phyloP scores from a whole-genome alignment of 2,888 invertebrate genomes.

The Leptinotarsa haldemani region DNA sequence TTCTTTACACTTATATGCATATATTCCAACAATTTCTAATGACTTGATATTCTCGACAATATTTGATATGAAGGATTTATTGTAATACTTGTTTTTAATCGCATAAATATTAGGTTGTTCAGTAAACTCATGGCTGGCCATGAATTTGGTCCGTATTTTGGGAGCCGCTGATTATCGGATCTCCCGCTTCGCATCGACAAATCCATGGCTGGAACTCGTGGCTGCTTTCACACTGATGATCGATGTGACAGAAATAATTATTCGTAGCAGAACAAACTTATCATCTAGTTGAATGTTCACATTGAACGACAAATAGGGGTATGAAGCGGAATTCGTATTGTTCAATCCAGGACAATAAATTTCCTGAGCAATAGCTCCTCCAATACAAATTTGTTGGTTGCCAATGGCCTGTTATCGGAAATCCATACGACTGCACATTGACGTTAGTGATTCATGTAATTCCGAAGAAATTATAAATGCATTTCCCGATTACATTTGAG shows the following conservation, averaged over 20 bases:
- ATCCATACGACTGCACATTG: slow-evolving; percentile 33
- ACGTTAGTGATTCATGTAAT: slow-evolving; percentile 26
- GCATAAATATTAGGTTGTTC: no score
- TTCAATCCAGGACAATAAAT: slow-evolving; percentile 38
- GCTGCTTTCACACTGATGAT: no score
- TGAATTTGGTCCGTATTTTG: no score
- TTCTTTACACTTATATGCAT: no score
- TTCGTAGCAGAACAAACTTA: background rate
- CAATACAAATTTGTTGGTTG: slow-evolving; percentile 42
- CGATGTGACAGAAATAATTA: background rate
- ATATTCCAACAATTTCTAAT: no score
- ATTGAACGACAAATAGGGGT: slow-evolving; percentile 14
- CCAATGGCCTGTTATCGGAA: slow-evolving; percentile 38
- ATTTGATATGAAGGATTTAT: no score
- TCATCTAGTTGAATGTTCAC: background rate
- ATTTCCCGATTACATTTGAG: background rate
- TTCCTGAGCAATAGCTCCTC: slow-evolving; percentile 43
- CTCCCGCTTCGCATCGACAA: no score
- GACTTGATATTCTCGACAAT: no score
- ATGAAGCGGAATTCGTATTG: slow-evolving; percentile 37
- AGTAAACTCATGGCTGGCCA: no score
- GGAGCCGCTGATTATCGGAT: no score
- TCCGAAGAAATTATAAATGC: background rate
- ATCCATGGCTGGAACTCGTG: no score
- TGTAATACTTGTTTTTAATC: no score